A percentile compares a stretch with the other conserved stretches of the same genome.
Evolutionary conservation across 2,888 invertebrate genomes (phyloP).

Genomic region (Melikaiella ostensackeni): DNA sequence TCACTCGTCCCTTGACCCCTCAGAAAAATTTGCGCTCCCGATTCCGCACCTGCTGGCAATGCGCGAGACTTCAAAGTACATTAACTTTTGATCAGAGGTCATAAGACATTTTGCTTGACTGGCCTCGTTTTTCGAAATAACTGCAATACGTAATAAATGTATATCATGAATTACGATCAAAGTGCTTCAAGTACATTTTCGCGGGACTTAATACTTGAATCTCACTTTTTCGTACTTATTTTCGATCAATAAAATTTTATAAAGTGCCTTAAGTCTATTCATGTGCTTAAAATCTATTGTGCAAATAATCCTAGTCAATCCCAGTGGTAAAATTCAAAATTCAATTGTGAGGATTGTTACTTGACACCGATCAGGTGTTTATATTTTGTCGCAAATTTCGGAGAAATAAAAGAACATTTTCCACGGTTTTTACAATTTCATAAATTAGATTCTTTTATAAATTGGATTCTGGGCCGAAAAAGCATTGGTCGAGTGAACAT

Average conservation of each 20-base stretch:
- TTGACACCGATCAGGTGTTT: background rate
- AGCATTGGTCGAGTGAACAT: background rate
- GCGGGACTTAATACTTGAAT: background rate
- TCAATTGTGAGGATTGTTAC: background rate
- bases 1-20: background rate
- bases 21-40: background rate
- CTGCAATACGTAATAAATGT: slow-evolving; percentile 14
- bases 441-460: background rate
- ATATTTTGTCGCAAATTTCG: background rate
- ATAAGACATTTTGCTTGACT: slow-evolving; percentile 2
- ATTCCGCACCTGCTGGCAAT: background rate
- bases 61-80: background rate
- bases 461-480: background rate
- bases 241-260: background rate
- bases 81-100: background rate
- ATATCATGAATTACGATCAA: background rate
- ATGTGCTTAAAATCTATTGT: background rate
- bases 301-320: background rate
- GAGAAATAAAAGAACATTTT: background rate
- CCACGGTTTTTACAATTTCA: background rate
- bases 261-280: background rate
- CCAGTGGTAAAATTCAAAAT: background rate
- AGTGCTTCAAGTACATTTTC: background rate
- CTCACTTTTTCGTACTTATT: background rate
- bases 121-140: slow-evolving; percentile 24